These are phyloP conservation scores for Haplochromis vanheusdeni DNA, from an alignment of 2,113 vertebrate species.

Conservation along the genomic window DNA sequence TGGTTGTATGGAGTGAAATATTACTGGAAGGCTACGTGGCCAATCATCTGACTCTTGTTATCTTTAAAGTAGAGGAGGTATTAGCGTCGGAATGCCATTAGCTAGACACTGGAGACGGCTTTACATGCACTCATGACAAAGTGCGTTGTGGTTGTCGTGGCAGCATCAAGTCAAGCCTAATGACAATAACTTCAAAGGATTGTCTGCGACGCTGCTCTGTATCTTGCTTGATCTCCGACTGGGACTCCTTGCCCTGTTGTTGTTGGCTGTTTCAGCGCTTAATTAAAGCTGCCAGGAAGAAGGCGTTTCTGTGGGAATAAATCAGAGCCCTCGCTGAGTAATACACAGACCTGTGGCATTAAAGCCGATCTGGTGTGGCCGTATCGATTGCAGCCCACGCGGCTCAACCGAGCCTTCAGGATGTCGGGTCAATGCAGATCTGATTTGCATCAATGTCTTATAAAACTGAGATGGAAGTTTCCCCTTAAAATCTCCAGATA, in stretches of 20 bases:
- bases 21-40: not conserved
- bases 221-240: not conserved
- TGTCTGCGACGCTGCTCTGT: not conserved
- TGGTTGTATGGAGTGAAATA: not conserved
- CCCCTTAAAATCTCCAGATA: not conserved
- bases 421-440: conserved; percentile 53
- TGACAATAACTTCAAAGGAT: not conserved
- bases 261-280: conserved; percentile 18
- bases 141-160: not conserved
- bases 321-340: conserved; percentile 18
- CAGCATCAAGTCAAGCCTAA: not conserved
- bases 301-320: conserved; percentile 33
- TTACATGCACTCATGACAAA: conserved; percentile 2
- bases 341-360: conserved; percentile 26
- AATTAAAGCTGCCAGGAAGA: conserved; percentile 53
- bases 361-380: conserved; percentile 21
- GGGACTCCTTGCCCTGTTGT: not conserved
- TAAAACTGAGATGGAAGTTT: conserved; percentile 27
- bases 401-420: conserved; percentile 27
- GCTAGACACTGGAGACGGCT: not conserved
- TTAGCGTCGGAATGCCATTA: conserved; percentile 14
- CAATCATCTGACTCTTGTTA: conserved; percentile 33
- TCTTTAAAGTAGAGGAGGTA: not conserved
- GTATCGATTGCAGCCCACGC: conserved; percentile 44
- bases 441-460: conserved; percentile 50